Percentiles rank a stretch among this genome's conserved stretches.
Conservation (phyloP, 2,113 vertebrate species). For the Hippocampus zosterae region DNA sequence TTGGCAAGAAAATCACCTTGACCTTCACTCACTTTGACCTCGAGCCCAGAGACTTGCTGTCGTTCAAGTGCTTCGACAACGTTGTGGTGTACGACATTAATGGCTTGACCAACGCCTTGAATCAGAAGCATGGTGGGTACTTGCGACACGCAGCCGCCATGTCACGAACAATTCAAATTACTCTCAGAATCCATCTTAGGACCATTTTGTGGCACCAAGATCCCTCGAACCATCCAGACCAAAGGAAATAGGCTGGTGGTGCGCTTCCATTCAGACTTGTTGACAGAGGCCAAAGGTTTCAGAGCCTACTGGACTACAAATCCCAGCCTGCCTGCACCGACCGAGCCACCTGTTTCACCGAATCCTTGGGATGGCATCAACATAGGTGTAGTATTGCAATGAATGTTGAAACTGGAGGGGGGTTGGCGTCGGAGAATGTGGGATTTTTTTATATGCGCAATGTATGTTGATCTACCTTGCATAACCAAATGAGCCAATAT, state of each 20-base stretch:
- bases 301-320: slow-evolving; percentile 71
- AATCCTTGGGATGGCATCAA: slow-evolving; percentile 72
- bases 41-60: slow-evolving; percentile 51
- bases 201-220: slow-evolving; percentile 67
- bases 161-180: not conserved
- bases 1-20: slow-evolving; percentile 57
- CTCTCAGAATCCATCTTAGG: slow-evolving; percentile 49
- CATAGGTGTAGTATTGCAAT: slow-evolving; percentile 56
- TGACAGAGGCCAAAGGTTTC: slow-evolving; percentile 72
- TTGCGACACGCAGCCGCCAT: not conserved
- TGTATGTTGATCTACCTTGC: too few relatives aligned
- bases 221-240: slow-evolving; percentile 53
- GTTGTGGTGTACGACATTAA: slow-evolving; percentile 60
- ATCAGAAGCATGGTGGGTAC: slow-evolving; percentile 53
- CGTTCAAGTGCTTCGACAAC: slow-evolving; percentile 57
- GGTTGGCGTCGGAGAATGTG: too few relatives aligned
- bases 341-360: slow-evolving; percentile 61
- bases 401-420: not conserved
- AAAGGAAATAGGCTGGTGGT: slow-evolving; percentile 62
- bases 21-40: slow-evolving; percentile 73
- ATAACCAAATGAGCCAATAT: too few relatives aligned
- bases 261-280: slow-evolving; percentile 66
- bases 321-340: slow-evolving; percentile 55
- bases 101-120: slow-evolving; percentile 9
- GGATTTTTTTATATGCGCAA: too few relatives aligned